phyloP scores from a whole-genome alignment of 1,140 invertebrate species.

The Holcopasites calliopsidis region DNA sequence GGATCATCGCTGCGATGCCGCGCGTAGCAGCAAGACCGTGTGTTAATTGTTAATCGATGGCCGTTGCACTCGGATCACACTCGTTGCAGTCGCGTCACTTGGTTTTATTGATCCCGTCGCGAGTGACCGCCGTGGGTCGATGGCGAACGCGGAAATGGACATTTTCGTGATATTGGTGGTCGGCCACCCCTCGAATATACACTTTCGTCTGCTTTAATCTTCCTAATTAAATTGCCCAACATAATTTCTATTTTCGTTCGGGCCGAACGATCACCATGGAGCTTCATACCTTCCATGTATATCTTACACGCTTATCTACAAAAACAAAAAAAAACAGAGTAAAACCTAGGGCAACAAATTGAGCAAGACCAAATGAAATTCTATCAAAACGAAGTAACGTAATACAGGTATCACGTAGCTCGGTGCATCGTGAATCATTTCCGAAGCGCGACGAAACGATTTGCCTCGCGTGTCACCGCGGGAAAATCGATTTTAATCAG shows the following conservation, averaged over 20 bases:
- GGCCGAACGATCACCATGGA: too few species aligned
- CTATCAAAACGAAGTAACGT: too few species aligned
- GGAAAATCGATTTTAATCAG: slow-evolving; percentile 69
- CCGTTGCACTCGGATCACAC: slow-evolving; percentile 29
- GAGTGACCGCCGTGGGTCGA: slow-evolving; percentile 1
- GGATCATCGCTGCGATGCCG: too few species aligned
- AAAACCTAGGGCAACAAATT: too few species aligned
- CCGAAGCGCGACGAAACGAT: slow-evolving; percentile 16
- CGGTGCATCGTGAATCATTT: not conserved
- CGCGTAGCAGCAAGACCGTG: not conserved
- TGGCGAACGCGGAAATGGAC: slow-evolving; percentile 27
- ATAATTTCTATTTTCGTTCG: too few species aligned
- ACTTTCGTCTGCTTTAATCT: not conserved
- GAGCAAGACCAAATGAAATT: too few species aligned
- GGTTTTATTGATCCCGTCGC: slow-evolving; percentile 45
- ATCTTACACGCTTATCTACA: too few species aligned
- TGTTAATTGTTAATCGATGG: slow-evolving; percentile 48
- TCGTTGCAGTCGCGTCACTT: slow-evolving; percentile 34
- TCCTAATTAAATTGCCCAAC: too few species aligned
- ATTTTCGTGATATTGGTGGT: slow-evolving; percentile 13
- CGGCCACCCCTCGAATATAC: not conserved
- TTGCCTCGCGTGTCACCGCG: slow-evolving; percentile 30
- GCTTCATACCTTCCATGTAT: too few species aligned
- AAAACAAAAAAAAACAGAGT: too few species aligned
- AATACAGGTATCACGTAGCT: not conserved